Percentiles rank a stretch among this genome's conserved stretches.
Evolutionary conservation across 2,113 vertebrate species (phyloP).

Genomic region (Xyliphius kryptos): DNA sequence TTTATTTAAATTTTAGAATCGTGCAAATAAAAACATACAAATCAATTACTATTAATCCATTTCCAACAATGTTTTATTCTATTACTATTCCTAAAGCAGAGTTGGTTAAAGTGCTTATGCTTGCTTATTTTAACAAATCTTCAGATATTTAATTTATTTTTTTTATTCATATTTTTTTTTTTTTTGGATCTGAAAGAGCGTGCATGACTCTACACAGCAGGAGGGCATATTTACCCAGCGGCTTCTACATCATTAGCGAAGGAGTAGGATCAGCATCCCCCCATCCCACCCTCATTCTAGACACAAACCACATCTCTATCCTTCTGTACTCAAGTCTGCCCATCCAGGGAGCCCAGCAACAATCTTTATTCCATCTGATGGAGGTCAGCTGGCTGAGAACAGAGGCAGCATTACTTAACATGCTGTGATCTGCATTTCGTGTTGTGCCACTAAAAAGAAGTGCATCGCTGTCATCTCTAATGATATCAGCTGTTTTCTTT

Average conservation of each 20-base stretch:
- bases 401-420: conserved; percentile 11
- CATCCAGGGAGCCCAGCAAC: conserved; percentile 5
- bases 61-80: no score
- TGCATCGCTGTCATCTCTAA: neutral
- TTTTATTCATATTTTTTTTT: no score
- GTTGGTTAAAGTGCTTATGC: no score
- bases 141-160: no score
- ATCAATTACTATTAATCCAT: no score
- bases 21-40: no score
- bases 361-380: neutral
- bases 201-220: conserved; percentile 20
- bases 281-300: neutral
- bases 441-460: neutral
- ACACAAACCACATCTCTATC: conserved; percentile 6
- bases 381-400: conserved; percentile 8
- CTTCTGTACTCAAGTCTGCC: conserved; percentile 15
- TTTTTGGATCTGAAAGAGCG: neutral
- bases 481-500: neutral
- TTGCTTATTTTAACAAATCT: no score
- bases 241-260: conserved; percentile 33
- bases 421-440: conserved; percentile 12
- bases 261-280: neutral
- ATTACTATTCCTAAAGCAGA: no score
- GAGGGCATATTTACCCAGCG: conserved; percentile 20
- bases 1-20: no score